These are phyloP conservation scores for Diabrotica undecimpunctata DNA, from an alignment of 1,140 invertebrate species.

Conservation along the genomic window DNA sequence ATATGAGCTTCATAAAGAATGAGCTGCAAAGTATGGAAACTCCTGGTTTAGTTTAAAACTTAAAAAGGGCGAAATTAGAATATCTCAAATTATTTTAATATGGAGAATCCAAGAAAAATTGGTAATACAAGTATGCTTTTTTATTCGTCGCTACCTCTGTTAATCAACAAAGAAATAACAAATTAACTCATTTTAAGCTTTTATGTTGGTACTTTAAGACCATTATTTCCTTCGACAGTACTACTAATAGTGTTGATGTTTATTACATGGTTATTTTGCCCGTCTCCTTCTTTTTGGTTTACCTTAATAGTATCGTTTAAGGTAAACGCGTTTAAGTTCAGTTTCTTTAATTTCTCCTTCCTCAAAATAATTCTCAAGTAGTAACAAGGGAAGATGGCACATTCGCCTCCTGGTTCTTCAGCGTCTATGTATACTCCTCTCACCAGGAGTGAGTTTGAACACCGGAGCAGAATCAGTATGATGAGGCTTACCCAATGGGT, in stretches of 20 bases:
- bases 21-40: no score
- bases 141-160: no score
- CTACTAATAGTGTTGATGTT: constrained; percentile 13
- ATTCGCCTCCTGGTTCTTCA: constrained; percentile 73
- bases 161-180: no score
- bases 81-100: no score
- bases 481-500: constrained; percentile 69
- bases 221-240: constrained; percentile 15
- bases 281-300: constrained; percentile 21
- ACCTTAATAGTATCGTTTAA: constrained; percentile 12
- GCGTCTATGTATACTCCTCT: constrained; percentile 81
- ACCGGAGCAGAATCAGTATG: constrained; percentile 75
- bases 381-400: constrained; percentile 74
- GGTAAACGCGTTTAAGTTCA: constrained; percentile 30
- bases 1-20: no score
- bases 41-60: no score
- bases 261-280: not conserved
- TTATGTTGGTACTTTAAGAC: not conserved
- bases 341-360: constrained; percentile 58
- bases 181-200: no score
- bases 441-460: constrained; percentile 77
- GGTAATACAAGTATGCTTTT: no score
- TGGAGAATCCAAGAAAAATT: no score
- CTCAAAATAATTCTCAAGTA: constrained; percentile 75
- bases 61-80: no score